A percentile compares a stretch with the other conserved stretches of the same genome.
phyloP scores from a whole-genome alignment of 2,888 invertebrate species.

The Hedya salicella region DNA sequence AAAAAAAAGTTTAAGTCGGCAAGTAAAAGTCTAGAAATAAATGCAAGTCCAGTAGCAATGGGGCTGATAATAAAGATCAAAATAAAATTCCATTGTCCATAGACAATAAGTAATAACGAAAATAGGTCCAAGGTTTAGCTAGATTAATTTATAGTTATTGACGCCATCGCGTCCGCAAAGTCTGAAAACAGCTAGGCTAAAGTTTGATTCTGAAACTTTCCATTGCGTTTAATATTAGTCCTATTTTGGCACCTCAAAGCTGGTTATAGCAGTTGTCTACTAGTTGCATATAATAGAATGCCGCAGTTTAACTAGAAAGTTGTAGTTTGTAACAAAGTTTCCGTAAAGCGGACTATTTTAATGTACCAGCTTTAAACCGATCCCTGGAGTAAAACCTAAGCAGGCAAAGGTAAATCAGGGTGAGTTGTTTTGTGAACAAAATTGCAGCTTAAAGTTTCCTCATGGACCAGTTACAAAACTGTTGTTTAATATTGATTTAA shows the following conservation, averaged over 20 bases:
- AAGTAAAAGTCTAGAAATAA: too few relatives aligned
- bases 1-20: too few relatives aligned
- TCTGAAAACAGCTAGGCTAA: slow-evolving; percentile 6
- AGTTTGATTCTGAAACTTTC: slow-evolving; percentile 41
- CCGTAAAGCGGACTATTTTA: slow-evolving; percentile 52
- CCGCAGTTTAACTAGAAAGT: slow-evolving; percentile 59
- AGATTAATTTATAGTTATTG: not conserved
- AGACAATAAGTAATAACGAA: too few relatives aligned
- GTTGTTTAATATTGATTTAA: slow-evolving; percentile 19
- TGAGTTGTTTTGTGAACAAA: slow-evolving; percentile 16
- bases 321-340: slow-evolving; percentile 64
- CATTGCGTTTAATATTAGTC: slow-evolving; percentile 52
- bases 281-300: slow-evolving; percentile 54
- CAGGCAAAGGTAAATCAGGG: slow-evolving; percentile 37
- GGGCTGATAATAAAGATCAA: too few relatives aligned
- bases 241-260: slow-evolving; percentile 55
- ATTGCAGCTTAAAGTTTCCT: slow-evolving; percentile 15
- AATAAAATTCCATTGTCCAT: too few relatives aligned
- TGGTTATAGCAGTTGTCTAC: slow-evolving; percentile 48
- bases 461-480: slow-evolving; percentile 2
- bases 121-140: not conserved
- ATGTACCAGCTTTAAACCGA: slow-evolving; percentile 38
- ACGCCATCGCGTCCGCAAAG: not conserved
- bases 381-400: slow-evolving; percentile 37
- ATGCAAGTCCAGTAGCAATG: too few relatives aligned